phyloP scores from a whole-genome alignment of 2,113 vertebrate genomes.

The Festucalex cinctus region DNA sequence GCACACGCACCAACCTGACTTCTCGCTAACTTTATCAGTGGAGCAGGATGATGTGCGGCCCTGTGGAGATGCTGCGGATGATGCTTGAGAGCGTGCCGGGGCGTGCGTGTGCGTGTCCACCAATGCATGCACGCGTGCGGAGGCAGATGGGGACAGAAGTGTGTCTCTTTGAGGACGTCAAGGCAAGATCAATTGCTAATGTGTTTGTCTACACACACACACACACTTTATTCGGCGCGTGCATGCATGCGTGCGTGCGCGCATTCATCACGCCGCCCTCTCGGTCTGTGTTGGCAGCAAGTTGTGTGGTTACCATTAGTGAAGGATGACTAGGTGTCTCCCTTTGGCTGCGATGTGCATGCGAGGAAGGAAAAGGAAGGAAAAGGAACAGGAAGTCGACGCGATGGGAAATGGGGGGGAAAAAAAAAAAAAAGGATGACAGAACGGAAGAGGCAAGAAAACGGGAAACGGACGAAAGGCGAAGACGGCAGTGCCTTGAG shows the following conservation, averaged over 20 bases:
- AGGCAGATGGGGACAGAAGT: constrained; percentile 69
- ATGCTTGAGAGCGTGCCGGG: constrained; percentile 48
- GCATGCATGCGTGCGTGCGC: constrained; percentile 45
- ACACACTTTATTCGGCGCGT: constrained; percentile 9
- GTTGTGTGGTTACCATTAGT: constrained; percentile 72
- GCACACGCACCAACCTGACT: constrained; percentile 55
- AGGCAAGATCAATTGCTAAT: constrained; percentile 56
- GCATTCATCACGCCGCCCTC: constrained; percentile 68
- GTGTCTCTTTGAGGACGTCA: constrained; percentile 63
- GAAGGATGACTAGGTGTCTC: constrained; percentile 66
- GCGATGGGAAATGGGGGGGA: background rate
- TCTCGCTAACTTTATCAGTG: constrained; percentile 78
- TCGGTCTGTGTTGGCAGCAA: constrained; percentile 70
- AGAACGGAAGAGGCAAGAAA: background rate
- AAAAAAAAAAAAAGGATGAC: background rate
- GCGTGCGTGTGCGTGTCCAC: constrained; percentile 32
- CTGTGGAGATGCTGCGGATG: constrained; percentile 59
- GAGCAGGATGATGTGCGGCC: constrained; percentile 67
- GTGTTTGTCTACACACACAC: constrained; percentile 45
- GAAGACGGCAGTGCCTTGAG: too few relatives aligned
- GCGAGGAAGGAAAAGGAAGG: constrained; percentile 11
- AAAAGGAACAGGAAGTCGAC: background rate
- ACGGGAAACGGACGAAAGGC: background rate
- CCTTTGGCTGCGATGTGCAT: constrained; percentile 44
- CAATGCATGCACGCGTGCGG: constrained; percentile 39